Evolutionary conservation across 2,113 vertebrate species (phyloP), one percentile per base, ranked within the genome.

Genomic region (Bothrops jararaca): DNA sequence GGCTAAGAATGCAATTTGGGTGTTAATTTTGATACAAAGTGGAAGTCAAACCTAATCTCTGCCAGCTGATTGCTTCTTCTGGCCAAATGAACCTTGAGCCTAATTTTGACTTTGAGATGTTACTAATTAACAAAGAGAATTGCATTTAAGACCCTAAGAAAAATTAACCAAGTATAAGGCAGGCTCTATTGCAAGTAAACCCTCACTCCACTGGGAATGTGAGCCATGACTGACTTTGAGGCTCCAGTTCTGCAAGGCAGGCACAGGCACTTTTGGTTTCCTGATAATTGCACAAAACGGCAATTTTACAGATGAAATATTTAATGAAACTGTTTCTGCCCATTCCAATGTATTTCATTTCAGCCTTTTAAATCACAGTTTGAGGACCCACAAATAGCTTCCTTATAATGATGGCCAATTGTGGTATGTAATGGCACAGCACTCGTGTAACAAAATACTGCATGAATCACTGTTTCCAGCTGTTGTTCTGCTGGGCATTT

Each of bases 181-280:
- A 94, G 96, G 96, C 94, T 93, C 93, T 58, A 93, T 89, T 93
- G 94, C 92, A 92, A 95, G 95, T n/a, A 90, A 2, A 48, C 94
- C 94, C 95, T 96, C 95, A 94, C 94, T 85, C 23, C 5, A 86
- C 95, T 94, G 56, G 95, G 95, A 96, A 94, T 91, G 58, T 93
- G 86, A 92, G 96, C 96, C 92, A 94, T 95, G 90, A 87, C 93
- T 80, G 18, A 80, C 7, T 95, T 93, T 95, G 29, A 92, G 94
- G 93, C 92, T 90, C 56, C 74, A 92, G 96, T 95, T 96, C 96
- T 96, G 95, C 94, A 87, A 93, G 92, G 91, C 94, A 10, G 29
- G 93, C 94, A 95, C 97, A 97, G 97, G 97, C 97, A 97, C 98
- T 97, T 97, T 95, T n/a, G 92, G 92, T 86, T 94, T 97, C 97